phyloP scores from a whole-genome alignment of 2,888 invertebrate genomes.

The Idaea straminata region DNA sequence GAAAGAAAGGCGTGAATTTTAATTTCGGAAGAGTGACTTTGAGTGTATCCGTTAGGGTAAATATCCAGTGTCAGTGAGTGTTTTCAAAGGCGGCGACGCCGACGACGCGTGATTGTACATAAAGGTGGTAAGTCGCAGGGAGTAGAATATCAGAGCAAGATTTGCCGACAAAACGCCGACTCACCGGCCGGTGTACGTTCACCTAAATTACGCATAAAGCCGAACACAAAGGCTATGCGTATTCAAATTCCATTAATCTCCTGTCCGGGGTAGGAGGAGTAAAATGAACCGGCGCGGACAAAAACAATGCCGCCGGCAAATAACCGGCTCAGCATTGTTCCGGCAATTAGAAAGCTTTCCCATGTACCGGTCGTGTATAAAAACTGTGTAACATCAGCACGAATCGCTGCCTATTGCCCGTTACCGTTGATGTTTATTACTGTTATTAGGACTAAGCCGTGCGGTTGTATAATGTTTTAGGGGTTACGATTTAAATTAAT shows the following conservation, averaged over 20 bases:
- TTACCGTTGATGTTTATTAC: constrained; percentile 79
- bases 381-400: constrained; percentile 80
- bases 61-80: constrained; percentile 16
- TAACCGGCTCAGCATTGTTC: constrained; percentile 80
- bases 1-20: constrained; percentile 22
- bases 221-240: constrained; percentile 79
- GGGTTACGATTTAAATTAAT: constrained; percentile 63
- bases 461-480: constrained; percentile 68
- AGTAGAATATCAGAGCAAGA: constrained; percentile 46
- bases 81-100: constrained; percentile 17
- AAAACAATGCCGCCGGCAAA: constrained; percentile 80
- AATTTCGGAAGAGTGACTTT: constrained; percentile 19
- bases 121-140: constrained; percentile 41
- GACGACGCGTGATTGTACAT: constrained; percentile 52
- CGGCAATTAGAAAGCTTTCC: constrained; percentile 81
- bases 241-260: constrained; percentile 81
- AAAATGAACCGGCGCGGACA: constrained; percentile 79
- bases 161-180: constrained; percentile 64
- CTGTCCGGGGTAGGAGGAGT: constrained; percentile 71
- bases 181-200: constrained; percentile 73
- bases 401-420: constrained; percentile 79
- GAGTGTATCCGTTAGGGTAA: constrained; percentile 7
- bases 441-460: constrained; percentile 77
- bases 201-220: constrained; percentile 76
- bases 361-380: constrained; percentile 79